Evolutionary conservation across 2,113 vertebrate genomes (phyloP).

Genomic region (Heliornis fulica): DNA sequence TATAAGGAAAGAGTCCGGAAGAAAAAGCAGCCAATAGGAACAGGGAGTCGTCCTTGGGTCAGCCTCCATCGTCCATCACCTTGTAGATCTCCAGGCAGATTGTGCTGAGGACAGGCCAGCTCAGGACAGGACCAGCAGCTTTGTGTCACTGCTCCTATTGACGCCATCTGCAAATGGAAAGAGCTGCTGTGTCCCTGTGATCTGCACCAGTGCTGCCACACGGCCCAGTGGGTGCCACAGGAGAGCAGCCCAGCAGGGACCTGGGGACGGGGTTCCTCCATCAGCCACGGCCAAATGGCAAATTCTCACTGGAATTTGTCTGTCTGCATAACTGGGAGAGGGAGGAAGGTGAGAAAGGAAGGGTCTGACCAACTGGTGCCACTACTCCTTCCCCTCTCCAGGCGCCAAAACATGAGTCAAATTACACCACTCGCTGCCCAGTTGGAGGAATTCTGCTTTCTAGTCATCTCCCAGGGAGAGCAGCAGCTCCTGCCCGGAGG

Average conservation of each 20-base stretch:
- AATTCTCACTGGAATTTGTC: not conserved
- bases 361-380: not conserved
- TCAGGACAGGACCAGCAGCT: not conserved
- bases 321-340: not conserved
- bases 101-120: not conserved
- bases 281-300: not conserved
- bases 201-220: not conserved
- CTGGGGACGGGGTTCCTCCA: not conserved
- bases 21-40: not conserved
- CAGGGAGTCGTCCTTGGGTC: accelerated
- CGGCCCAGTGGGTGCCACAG: accelerated
- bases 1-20: slow-evolving; percentile 1
- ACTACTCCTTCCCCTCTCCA: not conserved
- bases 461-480: not conserved
- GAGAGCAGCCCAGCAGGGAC: not conserved
- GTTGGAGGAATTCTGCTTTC: slow-evolving; percentile 27
- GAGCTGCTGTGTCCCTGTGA: not conserved
- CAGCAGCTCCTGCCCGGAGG: not conserved
- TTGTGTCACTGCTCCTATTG: not conserved
- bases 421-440: not conserved
- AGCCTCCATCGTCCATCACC: not conserved
- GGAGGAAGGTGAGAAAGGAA: not conserved
- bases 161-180: slow-evolving; percentile 55
- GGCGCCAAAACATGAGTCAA: not conserved
- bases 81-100: not conserved